Percentiles rank a stretch among this genome's conserved stretches.
Evolutionary conservation across 2,113 vertebrate genomes (phyloP).

Genomic region (Cephalopholis sonnerati): DNA sequence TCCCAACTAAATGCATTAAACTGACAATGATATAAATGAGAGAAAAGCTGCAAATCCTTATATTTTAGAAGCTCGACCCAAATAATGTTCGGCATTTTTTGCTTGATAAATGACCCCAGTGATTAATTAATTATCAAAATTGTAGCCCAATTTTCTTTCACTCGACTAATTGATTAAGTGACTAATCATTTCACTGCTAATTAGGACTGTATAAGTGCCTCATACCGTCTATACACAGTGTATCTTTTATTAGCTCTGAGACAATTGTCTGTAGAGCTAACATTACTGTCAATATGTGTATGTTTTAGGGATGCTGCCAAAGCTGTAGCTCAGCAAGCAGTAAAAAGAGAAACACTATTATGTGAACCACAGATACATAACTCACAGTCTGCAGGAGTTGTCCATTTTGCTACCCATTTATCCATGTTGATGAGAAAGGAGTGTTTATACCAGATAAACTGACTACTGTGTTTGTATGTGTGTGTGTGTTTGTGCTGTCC

Average conservation of each 20-base stretch:
- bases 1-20: background rate
- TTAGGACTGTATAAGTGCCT: background rate
- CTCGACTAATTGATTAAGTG: background rate
- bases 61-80: background rate
- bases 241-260: background rate
- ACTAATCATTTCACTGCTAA: background rate
- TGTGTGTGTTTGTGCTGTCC: conserved; percentile 1
- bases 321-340: conserved; percentile 24
- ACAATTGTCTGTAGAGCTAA: conserved; percentile 13
- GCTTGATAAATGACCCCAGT: background rate
- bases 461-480: conserved; percentile 21
- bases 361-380: conserved; percentile 13
- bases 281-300: background rate
- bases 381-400: conserved; percentile 39
- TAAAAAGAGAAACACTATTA: conserved; percentile 31
- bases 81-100: background rate
- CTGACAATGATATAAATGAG: background rate
- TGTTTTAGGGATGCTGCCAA: conserved; percentile 9
- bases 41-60: background rate
- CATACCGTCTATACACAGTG: background rate
- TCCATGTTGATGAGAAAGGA: conserved; percentile 34
- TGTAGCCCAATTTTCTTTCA: background rate
- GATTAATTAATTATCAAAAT: background rate
- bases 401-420: conserved; percentile 25
- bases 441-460: conserved; percentile 54